Percentiles rank a stretch among this genome's conserved stretches.
These are phyloP conservation scores for Schizopygopsis malacanthus DNA, from an alignment of 2,797 vertebrate genomes.

Conservation along the genomic window DNA sequence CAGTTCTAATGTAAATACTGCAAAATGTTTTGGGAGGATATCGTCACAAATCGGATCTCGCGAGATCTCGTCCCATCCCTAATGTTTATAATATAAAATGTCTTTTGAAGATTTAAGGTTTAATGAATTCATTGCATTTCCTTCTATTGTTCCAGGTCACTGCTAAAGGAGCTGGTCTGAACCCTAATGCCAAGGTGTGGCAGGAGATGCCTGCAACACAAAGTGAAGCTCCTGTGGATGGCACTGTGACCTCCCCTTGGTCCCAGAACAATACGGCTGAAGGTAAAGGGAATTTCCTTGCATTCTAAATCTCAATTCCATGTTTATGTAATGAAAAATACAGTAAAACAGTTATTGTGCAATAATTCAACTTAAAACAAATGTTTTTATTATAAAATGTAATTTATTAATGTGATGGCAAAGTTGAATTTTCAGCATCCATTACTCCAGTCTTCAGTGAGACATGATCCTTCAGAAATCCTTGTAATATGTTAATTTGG, in stretches of 20 bases:
- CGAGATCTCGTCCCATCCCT: too few relatives aligned
- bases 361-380: not conserved
- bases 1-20: too few relatives aligned
- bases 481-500: not conserved
- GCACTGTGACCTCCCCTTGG: conserved; percentile 84
- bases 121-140: not conserved
- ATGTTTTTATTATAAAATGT: not conserved
- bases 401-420: not conserved
- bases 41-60: too few relatives aligned
- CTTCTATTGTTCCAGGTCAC: conserved; percentile 84
- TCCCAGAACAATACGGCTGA: conserved; percentile 83
- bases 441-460: not conserved
- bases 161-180: conserved; percentile 96
- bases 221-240: conserved; percentile 80
- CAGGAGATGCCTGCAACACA: conserved; percentile 87
- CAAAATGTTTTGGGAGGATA: too few relatives aligned
- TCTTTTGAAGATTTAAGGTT: not conserved
- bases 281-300: conserved; percentile 74
- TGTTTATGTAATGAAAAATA: not conserved
- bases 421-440: not conserved
- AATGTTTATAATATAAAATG: not conserved
- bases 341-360: not conserved
- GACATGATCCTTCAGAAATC: not conserved
- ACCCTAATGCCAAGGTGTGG: conserved; percentile 99
- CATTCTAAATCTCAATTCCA: not conserved